Base-by-base conservation (phyloP, 92 coral and sea anemone species). In the Actinernus sp. region DNA sequence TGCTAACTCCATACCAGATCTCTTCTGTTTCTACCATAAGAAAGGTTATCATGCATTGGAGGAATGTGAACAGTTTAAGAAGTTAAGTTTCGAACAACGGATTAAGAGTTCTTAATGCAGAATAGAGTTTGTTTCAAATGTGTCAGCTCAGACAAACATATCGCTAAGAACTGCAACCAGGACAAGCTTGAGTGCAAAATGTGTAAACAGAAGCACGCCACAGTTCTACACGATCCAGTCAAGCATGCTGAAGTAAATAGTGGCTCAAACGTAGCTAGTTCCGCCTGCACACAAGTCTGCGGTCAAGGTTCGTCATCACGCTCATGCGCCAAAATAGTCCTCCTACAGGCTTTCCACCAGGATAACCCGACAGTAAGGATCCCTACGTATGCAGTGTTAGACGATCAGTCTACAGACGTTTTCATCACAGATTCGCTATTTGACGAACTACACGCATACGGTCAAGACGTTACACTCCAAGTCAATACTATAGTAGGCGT, bases 91-190 rank as follows among this genome's bases (percentile, higher is more conserved):
- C 19, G 80, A 83, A 23, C 44, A 78, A 20, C 68, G 74, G 21
- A 78, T n/a, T n/a, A 61, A 68, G 78, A 83, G n/a, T 88, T 88
- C 53, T 16, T 88, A 17, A 59, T 47, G 62, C 79, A 66, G 37
- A 79, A 56, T 55, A 72, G 45, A 39, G n/a, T n/a, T n/a, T 79
- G 87, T n/a, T n/a, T n/a, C 47, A 36, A n/a, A n/a, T n/a, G n/a
- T n/a, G n/a, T n/a, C n/a, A n/a, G n/a, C n/a, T n/a, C n/a, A n/a
- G n/a, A n/a, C n/a, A n/a, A n/a, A n/a, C n/a, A n/a, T n/a, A n/a
- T n/a, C n/a, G n/a, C n/a, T n/a, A n/a, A n/a, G n/a, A n/a, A n/a
- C n/a, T n/a, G n/a, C n/a, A n/a, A n/a, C n/a, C n/a, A n/a, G n/a
- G n/a, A n/a, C n/a, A n/a, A 27, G 38, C 61, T 83, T 10, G 55